Evolutionary conservation across 2,888 invertebrate species (phyloP), one percentile per base, ranked within the genome.

Genomic region (Pachycephus smyrnensis): DNA sequence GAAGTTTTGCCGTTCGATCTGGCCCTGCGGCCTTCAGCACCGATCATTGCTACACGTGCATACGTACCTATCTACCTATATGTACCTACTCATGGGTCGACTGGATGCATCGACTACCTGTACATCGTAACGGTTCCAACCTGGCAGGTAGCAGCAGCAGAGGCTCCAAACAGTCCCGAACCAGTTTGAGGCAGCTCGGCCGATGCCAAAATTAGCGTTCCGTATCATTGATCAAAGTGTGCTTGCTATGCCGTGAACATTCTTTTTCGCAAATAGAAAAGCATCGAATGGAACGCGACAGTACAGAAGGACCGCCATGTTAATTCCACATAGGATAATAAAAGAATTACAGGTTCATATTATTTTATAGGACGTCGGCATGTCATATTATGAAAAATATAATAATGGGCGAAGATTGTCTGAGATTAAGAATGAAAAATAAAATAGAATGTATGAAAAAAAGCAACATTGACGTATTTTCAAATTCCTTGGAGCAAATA

Each of bases 1-100:
- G 85, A 84, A 84, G 82, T 83, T 84, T 81, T 82, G 82, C 76
- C 77, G 73, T 68, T 11, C 68, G 68, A 71, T 36, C 76, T 78
- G 73, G 85, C 55, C 83, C 82, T 75, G 78, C 79, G 82, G 84
- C 83, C 80, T 55, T 69, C 80, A 37, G 76, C 76, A 73, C 73
- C 55, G 55, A 55, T 55, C 55, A 55, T 55, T 55, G 23, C 55
- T 55, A 55, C 6, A 55, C 55, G 55, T 55, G 55, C 55, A 55
- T 23, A 55, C 23, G 23, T 55, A 55, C 55, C 55, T 55, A 55
- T 55, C 55, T 23, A 9, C 23, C 55, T 55, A 55, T 23, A 55
- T 55, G 23, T 55, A 55, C 55, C 55, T 55, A 55, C 55, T 55
- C 55, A 55, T 23, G 55, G 55, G 55, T 23, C 55, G 55, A 55